Conservation (phyloP, 2,113 vertebrate species). For the Cynoglossus semilaevis region DNA sequence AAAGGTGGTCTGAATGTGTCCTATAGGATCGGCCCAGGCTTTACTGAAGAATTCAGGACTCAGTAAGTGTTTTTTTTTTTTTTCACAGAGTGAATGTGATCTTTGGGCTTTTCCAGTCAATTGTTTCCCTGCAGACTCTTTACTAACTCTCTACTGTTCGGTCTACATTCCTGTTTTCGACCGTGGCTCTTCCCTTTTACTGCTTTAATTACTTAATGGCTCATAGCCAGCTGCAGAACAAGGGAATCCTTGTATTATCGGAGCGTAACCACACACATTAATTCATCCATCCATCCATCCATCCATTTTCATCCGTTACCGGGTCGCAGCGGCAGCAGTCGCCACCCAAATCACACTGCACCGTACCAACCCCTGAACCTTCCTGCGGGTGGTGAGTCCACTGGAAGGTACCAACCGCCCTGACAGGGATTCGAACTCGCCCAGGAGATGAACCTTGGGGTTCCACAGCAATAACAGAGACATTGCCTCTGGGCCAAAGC, state of each 20-base stretch:
- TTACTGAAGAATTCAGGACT: constrained; percentile 61
- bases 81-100: neutral
- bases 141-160: neutral
- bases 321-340: too few species aligned
- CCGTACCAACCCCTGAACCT: too few species aligned
- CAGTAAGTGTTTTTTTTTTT: constrained; percentile 71
- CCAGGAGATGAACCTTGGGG: too few species aligned
- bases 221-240: constrained; percentile 45
- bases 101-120: neutral
- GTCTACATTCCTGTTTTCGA: neutral
- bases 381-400: too few species aligned
- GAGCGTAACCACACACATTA: constrained; percentile 27
- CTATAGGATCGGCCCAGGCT: constrained; percentile 90
- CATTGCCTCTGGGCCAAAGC: too few species aligned
- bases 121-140: neutral
- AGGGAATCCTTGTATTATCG: constrained; percentile 38
- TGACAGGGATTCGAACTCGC: too few species aligned
- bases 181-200: constrained; percentile 7
- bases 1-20: constrained; percentile 86
- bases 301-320: too few species aligned
- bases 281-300: too few species aligned
- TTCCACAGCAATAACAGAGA: too few species aligned
- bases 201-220: constrained; percentile 42
- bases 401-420: too few species aligned
- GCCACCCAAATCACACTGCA: too few species aligned